Conservation (phyloP, 2,113 vertebrate species). For the Aegypius monachus region DNA sequence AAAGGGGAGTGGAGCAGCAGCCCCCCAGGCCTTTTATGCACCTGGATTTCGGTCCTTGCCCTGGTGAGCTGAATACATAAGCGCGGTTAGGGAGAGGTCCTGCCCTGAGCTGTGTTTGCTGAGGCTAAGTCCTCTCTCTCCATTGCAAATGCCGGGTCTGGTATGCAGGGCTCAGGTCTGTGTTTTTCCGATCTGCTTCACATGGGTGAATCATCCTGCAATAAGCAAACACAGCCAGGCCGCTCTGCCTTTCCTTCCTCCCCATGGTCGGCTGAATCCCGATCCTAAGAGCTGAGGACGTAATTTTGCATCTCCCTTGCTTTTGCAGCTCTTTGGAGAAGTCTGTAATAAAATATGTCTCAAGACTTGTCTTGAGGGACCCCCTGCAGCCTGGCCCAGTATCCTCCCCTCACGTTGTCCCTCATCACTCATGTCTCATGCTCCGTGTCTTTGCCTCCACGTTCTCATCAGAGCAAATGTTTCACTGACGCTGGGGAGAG, state of each 20-base stretch:
- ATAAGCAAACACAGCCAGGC: background rate
- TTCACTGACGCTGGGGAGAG: rapidly evolving
- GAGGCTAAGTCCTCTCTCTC: background rate
- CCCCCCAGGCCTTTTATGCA: rapidly evolving
- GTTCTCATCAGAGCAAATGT: background rate
- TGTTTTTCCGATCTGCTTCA: background rate
- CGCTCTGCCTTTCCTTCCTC: background rate
- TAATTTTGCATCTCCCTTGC: background rate
- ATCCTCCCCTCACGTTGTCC: background rate
- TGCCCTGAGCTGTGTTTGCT: background rate
- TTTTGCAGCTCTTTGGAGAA: background rate
- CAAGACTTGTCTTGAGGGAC: background rate
- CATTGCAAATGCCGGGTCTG: background rate
- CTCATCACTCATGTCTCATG: background rate
- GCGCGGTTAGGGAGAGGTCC: too few species aligned
- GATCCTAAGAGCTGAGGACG: rapidly evolving
- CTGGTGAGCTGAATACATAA: rapidly evolving
- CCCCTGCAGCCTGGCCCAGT: background rate
- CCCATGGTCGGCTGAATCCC: background rate
- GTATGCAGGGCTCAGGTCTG: background rate
- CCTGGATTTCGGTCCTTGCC: background rate
- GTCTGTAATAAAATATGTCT: background rate
- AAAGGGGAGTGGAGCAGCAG: background rate
- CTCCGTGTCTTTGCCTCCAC: background rate
- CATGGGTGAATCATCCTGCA: background rate